Evolutionary conservation across 1,140 invertebrate species (phyloP), one percentile per base, ranked within the genome.

Genomic region (Steinernema khuongi): DNA sequence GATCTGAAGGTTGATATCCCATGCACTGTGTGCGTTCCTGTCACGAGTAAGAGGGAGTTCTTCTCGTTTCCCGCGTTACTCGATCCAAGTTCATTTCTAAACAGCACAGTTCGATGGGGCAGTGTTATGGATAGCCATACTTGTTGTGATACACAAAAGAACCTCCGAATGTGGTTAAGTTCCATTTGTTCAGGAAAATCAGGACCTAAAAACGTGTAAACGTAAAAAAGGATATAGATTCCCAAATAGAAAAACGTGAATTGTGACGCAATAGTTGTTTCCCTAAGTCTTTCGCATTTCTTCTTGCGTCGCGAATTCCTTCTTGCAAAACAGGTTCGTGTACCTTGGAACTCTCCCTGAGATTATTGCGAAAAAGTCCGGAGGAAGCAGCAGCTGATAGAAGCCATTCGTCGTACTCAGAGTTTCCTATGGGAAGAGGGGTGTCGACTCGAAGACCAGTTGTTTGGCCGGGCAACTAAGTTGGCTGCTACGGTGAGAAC

Each of bases 181-280:
- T 60, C 50, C 50, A 60, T 60, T 60, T 60, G 50, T 60, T 11
- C 4, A 60, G 50, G 26, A 60, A 60, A 60, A 60, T 22, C 4
- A 60, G 4, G 2, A 22, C 50, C 50, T 60, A 26, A 60, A 11
- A 7, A 22, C 50, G 50, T 17, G 4, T n/a, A 41, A 41, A 11
- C n/a, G n/a, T 41, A 41, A n/a, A 7, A n/a, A 41, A 41, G 36
- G n/a, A 41, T 7, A 41, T 7, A 41, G 36, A 41, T n/a, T n/a
- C n/a, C n/a, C n/a, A n/a, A n/a, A n/a, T n/a, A n/a, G n/a, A n/a
- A n/a, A n/a, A n/a, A n/a, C n/a, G n/a, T n/a, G 7, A 41, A 41
- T 11, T 41, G 36, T 11, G n/a, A 41, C 7, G n/a, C 36, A n/a
- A 11, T 41, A 11, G 7, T 41, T n/a, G 36, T 41, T 41, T 41